Base-by-base conservation (phyloP, 2,113 vertebrate genomes). In the Octodon degus region DNA sequence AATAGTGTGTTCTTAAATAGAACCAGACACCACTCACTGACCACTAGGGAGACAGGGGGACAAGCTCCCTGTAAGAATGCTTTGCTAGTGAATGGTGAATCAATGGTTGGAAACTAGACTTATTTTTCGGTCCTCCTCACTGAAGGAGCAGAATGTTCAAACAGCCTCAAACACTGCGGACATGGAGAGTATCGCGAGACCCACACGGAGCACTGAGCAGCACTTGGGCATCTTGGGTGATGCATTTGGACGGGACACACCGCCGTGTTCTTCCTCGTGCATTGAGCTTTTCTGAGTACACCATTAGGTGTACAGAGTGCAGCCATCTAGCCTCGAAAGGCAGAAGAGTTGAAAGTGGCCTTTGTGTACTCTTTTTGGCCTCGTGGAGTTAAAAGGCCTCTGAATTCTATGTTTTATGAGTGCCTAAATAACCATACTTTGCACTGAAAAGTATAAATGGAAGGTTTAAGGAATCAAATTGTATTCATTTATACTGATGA, bases 71-170 rank as follows among this genome's bases (percentile, higher is more conserved):
- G n/a, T 91, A 96, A 86, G 74, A 98, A 95, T 60, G 10, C 65
- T 94, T 95, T 91, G 90, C 58, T 84, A 92, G 10, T 98, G 97
- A 98, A 97, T 96, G 93, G n/a, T 95, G 97, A 98, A 98, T 98
- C 87, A 97, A 94, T 86, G 94, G 60, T 10, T 89, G 84, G 68
- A 27, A 96, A 96, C 68, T 95, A 89, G 92, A 97, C 97, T 97
- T 97, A 96, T 97, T 50, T 86, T 95, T 96, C 89, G 96, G 25
- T 97, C 86, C 43, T 40, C 95, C 88, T 81, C 16, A 0, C 79
- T 92, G 87, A 97, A 97, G 94, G 70, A 22, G 34, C 25, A 96
- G 68, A 98, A 97, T 43, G 97, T 98, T 3, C 7, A 80, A 95
- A 94, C 37, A 94, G 94, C 47, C 6, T 37, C 47, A 94, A 85